Conservation (phyloP, 2,888 invertebrate genomes). For the Oscheius sp. region DNA sequence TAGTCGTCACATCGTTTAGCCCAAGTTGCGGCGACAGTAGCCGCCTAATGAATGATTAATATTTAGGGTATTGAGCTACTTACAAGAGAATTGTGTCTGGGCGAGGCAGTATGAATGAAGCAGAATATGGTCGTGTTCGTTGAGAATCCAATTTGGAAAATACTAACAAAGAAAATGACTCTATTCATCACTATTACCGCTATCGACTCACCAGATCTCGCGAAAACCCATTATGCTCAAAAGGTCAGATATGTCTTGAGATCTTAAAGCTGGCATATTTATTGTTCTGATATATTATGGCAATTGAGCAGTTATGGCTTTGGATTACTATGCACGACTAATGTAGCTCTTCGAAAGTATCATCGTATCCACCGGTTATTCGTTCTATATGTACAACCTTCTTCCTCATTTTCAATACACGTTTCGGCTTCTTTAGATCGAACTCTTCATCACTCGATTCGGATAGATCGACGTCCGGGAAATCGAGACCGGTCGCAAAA, state of each 20-base stretch:
- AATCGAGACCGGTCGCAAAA: conserved; percentile 57
- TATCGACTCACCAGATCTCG: too few species aligned
- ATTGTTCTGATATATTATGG: conserved; percentile 3
- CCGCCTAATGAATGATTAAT: conserved; percentile 42
- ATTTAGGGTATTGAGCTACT: too few species aligned
- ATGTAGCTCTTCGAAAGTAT: conserved; percentile 31
- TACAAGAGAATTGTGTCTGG: too few species aligned
- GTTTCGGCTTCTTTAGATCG: conserved; percentile 23
- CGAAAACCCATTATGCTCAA: too few species aligned
- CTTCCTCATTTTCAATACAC: not conserved
- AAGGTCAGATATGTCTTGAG: too few species aligned
- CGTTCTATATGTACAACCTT: not conserved
- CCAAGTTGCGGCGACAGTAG: conserved; percentile 61
- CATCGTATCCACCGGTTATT: conserved; percentile 26
- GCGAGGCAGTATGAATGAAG: too few species aligned
- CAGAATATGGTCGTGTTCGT: too few species aligned
- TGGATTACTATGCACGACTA: not conserved
- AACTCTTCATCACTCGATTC: conserved; percentile 71
- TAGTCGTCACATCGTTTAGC: conserved; percentile 60
- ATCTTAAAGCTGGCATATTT: too few species aligned
- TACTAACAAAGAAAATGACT: too few species aligned
- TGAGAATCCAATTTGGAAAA: too few species aligned
- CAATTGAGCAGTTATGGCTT: conserved; percentile 7
- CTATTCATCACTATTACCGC: too few species aligned
- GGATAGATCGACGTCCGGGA: conserved; percentile 57